Base-by-base conservation (phyloP, 1,140 invertebrate genomes). In the Antheraea mylitta region DNA sequence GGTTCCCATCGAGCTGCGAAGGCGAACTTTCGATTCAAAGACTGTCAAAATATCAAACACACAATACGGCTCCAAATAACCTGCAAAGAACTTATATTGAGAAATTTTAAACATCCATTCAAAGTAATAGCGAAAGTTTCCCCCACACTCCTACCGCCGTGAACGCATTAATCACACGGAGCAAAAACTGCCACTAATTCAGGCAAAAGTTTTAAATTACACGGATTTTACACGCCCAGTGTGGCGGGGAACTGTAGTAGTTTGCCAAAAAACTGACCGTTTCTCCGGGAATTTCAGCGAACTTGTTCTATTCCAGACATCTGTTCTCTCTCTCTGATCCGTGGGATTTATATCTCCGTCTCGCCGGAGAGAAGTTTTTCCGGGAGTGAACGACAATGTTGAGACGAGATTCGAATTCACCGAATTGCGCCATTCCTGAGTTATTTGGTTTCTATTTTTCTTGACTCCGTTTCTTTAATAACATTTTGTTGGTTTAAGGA, bases 81-180 rank as follows among this genome's bases (percentile, higher is more conserved):
- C 63, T 62, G 30, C 10, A 63, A 59, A 45, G 58, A 82, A 84
- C 72, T 82, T 82, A 80, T 84, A 84, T 82, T 77, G 74, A 73
- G 71, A 77, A 81, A 82, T 84, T 82, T 79, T 53, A 82, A 84
- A 78, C 78, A 74, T 66, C 79, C 71, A 75, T 83, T 77, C 67
- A 38, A 69, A 69, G 76, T 83, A 83, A 81, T 83, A 76, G 78
- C 72, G n/a, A 71, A 80, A 81, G 75, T 80, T 82, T 79, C 59
- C 42, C 16, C 58, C 16, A 13, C 45, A 53, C 45, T 58, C 70
- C 63, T 30, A 13, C 64, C 38, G 16, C n/a, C 58, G n/a, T 18
- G 58, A 36, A 19, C 45, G 42, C 66, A 74, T 76, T 73, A 75
- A 77, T 77, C 75, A 74, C 67, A 72, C 11, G 48, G 22, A 61